Conservation (phyloP, 2,113 vertebrate genomes). For the Aegotheles bennettii region DNA sequence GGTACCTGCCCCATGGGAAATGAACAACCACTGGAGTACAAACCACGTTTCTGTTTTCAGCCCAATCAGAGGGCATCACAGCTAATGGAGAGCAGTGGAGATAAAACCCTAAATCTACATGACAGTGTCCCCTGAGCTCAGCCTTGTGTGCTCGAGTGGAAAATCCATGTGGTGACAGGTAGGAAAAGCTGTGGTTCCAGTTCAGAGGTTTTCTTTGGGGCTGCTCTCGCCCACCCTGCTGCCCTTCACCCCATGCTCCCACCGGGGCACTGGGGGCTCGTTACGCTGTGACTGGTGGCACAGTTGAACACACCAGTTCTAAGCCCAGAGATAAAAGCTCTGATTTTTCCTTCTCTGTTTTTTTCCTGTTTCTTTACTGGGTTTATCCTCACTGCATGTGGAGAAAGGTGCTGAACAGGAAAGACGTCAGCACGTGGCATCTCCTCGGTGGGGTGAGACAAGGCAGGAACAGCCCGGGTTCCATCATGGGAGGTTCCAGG, state of each 20-base stretch:
- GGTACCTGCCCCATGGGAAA: neutral
- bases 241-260: neutral
- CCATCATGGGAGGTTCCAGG: neutral
- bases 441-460: rapidly evolving
- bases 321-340: neutral
- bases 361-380: neutral
- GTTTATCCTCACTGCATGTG: neutral
- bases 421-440: neutral
- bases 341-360: neutral
- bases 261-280: rapidly evolving
- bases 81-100: conserved; percentile 34
- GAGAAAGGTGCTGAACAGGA: neutral
- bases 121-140: conserved; percentile 55
- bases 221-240: neutral
- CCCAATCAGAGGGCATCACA: conserved; percentile 4
- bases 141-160: conserved; percentile 30
- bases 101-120: conserved; percentile 35
- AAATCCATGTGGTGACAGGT: conserved; percentile 35
- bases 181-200: neutral
- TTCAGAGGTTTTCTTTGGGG: neutral
- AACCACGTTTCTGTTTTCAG: neutral
- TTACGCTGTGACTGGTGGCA: neutral
- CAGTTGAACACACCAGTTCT: neutral
- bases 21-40: neutral
- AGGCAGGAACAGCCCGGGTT: neutral